A percentile compares a stretch with the other conserved stretches of the same genome.
These are phyloP conservation scores for Catagonus wagneri DNA, from an alignment of 2,113 vertebrate species.

Conservation along the genomic window DNA sequence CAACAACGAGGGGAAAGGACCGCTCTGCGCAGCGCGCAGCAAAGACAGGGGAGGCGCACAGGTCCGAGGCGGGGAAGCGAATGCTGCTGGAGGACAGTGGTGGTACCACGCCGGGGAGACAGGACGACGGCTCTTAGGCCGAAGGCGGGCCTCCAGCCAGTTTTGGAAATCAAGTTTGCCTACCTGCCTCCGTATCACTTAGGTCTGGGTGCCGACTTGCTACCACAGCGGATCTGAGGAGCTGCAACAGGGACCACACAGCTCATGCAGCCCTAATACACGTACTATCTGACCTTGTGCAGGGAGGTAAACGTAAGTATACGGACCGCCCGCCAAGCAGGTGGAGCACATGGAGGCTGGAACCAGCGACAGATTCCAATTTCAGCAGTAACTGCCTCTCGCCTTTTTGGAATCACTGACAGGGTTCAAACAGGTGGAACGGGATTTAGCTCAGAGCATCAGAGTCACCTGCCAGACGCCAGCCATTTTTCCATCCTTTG, in stretches of 20 bases:
- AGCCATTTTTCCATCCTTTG: too few relatives aligned
- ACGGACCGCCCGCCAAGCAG: rapidly evolving
- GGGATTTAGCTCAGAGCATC: rapidly evolving
- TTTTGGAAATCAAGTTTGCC: neutral
- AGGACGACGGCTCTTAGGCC: rapidly evolving
- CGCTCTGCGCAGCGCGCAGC: rapidly evolving
- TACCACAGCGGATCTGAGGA: rapidly evolving
- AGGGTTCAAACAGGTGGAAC: rapidly evolving
- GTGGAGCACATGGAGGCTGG: rapidly evolving
- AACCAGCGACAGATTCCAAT: neutral
- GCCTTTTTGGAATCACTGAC: rapidly evolving
- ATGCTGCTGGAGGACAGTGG: neutral
- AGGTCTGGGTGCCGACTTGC: too few relatives aligned
- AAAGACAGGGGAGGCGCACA: neutral
- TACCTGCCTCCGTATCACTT: rapidly evolving
- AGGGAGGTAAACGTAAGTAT: rapidly evolving
- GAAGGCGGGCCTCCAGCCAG: rapidly evolving
- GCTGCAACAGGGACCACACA: rapidly evolving
- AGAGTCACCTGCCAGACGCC: rapidly evolving
- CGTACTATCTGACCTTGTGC: neutral
- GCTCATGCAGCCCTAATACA: neutral
- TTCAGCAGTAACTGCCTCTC: rapidly evolving
- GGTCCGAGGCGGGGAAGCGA: rapidly evolving
- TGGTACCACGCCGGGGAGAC: neutral
- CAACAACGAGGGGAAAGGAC: rapidly evolving